phyloP scores from a whole-genome alignment of 2,113 vertebrate genomes.

The Scalopus aquaticus region DNA sequence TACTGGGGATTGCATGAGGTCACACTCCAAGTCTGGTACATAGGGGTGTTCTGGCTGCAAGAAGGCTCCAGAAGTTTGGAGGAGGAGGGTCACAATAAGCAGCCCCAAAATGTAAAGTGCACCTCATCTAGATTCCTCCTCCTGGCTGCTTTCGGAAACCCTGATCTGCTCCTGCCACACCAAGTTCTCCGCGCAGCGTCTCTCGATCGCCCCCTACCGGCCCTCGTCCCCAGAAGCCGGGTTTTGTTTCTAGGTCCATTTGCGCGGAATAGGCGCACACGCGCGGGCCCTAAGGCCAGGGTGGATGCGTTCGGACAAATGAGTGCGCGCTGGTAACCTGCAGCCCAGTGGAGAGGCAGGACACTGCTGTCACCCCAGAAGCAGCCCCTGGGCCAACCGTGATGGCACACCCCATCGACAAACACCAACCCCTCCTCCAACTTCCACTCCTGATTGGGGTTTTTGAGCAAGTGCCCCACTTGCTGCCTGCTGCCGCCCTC shows the following conservation, averaged over 20 bases:
- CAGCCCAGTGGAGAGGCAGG: accelerated
- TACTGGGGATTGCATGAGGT: neutral
- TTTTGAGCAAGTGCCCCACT: neutral
- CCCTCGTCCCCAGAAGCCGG: neutral
- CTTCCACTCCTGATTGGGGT: neutral
- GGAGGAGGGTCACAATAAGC: neutral
- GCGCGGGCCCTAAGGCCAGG: neutral
- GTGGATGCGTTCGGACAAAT: neutral
- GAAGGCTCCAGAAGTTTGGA: neutral
- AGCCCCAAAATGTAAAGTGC: neutral
- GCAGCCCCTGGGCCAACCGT: neutral
- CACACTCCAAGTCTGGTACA: neutral
- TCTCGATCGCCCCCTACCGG: constrained; percentile 29
- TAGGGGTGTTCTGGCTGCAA: neutral
- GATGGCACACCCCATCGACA: neutral
- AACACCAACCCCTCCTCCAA: neutral
- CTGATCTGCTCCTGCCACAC: neutral
- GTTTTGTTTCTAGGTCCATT: neutral
- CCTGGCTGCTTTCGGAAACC: neutral
- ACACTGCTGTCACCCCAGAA: neutral
- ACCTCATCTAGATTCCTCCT: neutral
- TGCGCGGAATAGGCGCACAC: accelerated
- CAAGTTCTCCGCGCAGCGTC: no score
- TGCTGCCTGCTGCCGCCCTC: neutral
- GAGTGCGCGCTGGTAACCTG: neutral